Base-by-base conservation (phyloP, 1,140 invertebrate species). In the Nasonia vitripennis region DNA sequence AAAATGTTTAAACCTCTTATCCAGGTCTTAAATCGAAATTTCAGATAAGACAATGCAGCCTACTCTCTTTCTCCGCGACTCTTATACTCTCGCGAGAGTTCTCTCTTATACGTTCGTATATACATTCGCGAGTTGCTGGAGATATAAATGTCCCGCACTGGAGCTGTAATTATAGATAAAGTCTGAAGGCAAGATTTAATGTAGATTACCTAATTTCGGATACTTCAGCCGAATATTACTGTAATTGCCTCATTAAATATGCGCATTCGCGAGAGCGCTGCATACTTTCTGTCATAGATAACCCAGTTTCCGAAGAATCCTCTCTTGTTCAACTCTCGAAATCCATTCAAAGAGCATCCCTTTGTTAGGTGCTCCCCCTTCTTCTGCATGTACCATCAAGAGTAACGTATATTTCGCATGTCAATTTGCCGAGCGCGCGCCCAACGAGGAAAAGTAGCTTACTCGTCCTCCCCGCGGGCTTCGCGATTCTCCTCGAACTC, bases 21-120 rank as follows among this genome's bases (percentile, higher is more conserved):
- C 84, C 34, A 0, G 23, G 45, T 71, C 27, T 85, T 86, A 78
- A 81, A 86, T 86, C 79, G 84, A 71, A 86, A 82, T 78, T 86
- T 70, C 17, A 77, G 84, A 86, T 86, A 86, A 82, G 74, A 51
- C 79, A 81, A 81, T 85, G 37, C 34, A 37, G 34, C 48, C 84
- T 31, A 71, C 27, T 17, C 10, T 11, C 27, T 27, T 80, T 34
- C 45, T 85, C 70, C 34, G 51, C 55, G 34, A 12, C 12, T 34
- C 75, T n/a, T n/a, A n/a, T 71, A 37, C 68, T 9, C 41, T 5
- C 41, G 9, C 5, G 37, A 51, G 37, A 67, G 73, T 83, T 68
- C 41, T 20, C 12, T 70, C 27, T 27, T 27, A 27, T 27, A 1
- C n/a, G n/a, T 48, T 1, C 34, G 23, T 27, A 14, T 73, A 55